phyloP scores from a whole-genome alignment of 1,140 invertebrate species.

The Drosophila tristis region DNA sequence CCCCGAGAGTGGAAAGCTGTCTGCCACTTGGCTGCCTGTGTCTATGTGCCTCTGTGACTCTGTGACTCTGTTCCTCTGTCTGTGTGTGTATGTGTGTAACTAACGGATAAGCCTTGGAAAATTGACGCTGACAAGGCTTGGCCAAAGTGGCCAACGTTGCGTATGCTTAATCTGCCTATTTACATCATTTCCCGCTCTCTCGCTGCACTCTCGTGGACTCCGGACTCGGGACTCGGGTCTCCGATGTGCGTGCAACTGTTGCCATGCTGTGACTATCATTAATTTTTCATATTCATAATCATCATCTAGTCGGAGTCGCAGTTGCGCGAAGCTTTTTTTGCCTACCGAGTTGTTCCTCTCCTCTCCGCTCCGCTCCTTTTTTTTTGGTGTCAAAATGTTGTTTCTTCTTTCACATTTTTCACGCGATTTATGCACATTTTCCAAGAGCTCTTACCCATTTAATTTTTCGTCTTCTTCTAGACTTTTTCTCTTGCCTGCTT shows the following conservation, averaged over 20 bases:
- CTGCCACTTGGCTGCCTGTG: constrained; percentile 3
- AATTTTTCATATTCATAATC: constrained; percentile 83
- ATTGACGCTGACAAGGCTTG: constrained; percentile 78
- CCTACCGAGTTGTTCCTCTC: constrained; percentile 36
- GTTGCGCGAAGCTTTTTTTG: too few relatives aligned
- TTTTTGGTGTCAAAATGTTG: constrained; percentile 74
- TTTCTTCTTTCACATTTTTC: constrained; percentile 80
- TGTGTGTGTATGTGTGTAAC: constrained; percentile 49
- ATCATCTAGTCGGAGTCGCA: constrained; percentile 61
- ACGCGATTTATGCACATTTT: constrained; percentile 74
- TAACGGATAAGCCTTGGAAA: constrained; percentile 73
- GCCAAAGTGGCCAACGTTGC: constrained; percentile 65
- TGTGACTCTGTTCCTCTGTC: too few relatives aligned
- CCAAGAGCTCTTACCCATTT: constrained; percentile 32
- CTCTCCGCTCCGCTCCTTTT: constrained; percentile 20
- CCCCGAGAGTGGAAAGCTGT: constrained; percentile 64
- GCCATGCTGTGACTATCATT: constrained; percentile 82
- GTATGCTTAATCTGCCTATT: constrained; percentile 78
- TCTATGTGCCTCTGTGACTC: background rate
- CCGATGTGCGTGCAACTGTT: constrained; percentile 71
- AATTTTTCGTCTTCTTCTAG: constrained; percentile 28
- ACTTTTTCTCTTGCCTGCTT: constrained; percentile 5
- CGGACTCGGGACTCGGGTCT: constrained; percentile 4
- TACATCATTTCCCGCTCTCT: constrained; percentile 52
- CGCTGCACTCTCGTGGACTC: background rate